These are phyloP conservation scores for Cosmia trapezina DNA, from an alignment of 2,888 invertebrate species.

Conservation along the genomic window DNA sequence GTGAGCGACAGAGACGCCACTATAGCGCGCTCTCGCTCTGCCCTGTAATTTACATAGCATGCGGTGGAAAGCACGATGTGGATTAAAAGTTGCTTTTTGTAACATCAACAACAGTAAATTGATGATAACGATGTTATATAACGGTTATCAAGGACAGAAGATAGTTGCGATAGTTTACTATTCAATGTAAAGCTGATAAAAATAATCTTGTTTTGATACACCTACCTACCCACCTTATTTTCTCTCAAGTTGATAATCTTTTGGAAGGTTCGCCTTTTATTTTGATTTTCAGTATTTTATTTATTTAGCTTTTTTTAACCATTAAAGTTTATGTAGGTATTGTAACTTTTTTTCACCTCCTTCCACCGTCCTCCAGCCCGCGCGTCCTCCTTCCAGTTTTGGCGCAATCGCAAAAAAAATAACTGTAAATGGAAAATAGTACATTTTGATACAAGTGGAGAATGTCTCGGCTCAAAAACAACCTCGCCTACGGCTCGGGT, in stretches of 20 bases:
- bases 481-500: no score
- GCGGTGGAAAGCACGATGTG: conserved; percentile 72
- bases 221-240: not conserved
- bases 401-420: no score
- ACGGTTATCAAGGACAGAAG: conserved; percentile 40
- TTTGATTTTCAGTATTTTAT: not conserved
- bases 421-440: no score
- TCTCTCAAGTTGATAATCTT: not conserved
- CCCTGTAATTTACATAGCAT: conserved; percentile 84
- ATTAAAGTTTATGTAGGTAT: not conserved
- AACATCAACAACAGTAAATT: conserved; percentile 41
- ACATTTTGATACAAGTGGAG: no score
- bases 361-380: no score
- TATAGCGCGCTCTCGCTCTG: conserved; percentile 82
- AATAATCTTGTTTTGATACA: conserved; percentile 5
- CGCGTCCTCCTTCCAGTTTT: no score
- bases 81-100: conserved; percentile 51
- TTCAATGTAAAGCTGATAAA: conserved; percentile 31
- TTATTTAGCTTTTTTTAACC: not conserved
- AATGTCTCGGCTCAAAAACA: no score
- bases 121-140: conserved; percentile 34
- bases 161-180: conserved; percentile 34
- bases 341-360: no score
- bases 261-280: not conserved
- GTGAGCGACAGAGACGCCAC: conserved; percentile 79